Conservation (phyloP, 37 sponge, comb jelly and placozoan species). For the Oscarella lobularis region DNA sequence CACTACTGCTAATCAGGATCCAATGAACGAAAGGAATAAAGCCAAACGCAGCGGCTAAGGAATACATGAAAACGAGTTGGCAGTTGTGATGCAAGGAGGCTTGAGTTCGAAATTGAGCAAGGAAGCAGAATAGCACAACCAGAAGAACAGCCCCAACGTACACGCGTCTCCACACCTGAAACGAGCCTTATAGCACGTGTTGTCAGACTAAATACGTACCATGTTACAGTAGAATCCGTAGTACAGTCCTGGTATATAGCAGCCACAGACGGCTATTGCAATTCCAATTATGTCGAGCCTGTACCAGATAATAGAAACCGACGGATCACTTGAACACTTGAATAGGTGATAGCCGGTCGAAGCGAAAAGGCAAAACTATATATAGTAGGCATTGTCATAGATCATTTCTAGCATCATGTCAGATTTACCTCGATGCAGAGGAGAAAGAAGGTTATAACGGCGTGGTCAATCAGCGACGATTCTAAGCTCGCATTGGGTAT, state of each 20-base stretch:
- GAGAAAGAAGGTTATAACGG: neutral
- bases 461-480: neutral
- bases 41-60: no score
- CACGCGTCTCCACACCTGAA: no score
- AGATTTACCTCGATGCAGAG: neutral
- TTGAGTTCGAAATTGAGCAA: no score
- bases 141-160: no score
- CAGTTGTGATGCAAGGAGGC: no score
- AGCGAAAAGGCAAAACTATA: neutral
- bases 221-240: conserved; percentile 76
- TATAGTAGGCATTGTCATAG: neutral
- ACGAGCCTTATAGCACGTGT: no score
- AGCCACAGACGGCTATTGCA: conserved; percentile 64
- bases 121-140: no score
- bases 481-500: neutral
- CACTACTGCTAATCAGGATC: no score
- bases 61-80: no score
- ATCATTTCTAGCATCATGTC: neutral
- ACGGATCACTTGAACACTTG: neutral
- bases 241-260: conserved; percentile 74
- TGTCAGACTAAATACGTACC: no score
- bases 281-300: conserved; percentile 64
- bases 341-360: neutral
- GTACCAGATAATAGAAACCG: conserved; percentile 25
- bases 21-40: no score